A percentile compares a stretch with the other conserved stretches of the same genome.
Conservation (phyloP, 2,797 vertebrate genomes). For the Cephalopachus bancanus region DNA sequence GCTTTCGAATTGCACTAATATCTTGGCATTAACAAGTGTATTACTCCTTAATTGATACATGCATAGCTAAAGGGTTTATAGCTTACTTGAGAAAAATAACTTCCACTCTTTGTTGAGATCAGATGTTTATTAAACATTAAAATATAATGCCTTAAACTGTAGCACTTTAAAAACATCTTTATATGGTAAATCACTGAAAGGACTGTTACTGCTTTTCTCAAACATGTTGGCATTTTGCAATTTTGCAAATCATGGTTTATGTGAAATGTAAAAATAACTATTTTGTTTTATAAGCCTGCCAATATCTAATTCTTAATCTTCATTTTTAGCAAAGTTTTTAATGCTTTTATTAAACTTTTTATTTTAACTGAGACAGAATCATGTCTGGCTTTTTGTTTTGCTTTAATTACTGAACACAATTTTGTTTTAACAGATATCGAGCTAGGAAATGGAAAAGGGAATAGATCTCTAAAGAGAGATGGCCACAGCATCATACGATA, state of each 20-base stretch:
- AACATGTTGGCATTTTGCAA: background rate
- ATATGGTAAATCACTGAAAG: background rate
- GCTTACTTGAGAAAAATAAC: conserved; percentile 22
- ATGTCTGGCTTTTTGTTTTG: background rate
- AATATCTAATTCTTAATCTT: background rate
- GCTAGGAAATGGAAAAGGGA: background rate
- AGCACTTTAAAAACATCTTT: conserved; percentile 53
- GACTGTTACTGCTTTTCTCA: background rate
- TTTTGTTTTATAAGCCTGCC: conserved; percentile 36
- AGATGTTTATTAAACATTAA: conserved; percentile 23
- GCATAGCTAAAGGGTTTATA: conserved; percentile 56
- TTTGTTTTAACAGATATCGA: background rate
- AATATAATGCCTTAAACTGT: conserved; percentile 31
- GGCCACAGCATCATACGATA: background rate
- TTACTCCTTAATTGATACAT: background rate
- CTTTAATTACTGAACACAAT: conserved; percentile 43
- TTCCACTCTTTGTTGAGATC: background rate
- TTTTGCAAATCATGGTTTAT: conserved; percentile 23
- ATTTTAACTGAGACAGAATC: background rate
- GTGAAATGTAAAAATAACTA: conserved; percentile 59
- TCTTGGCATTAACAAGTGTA: background rate
- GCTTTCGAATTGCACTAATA: background rate
- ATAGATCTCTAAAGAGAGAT: background rate
- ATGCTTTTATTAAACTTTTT: conserved; percentile 71
- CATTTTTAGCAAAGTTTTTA: background rate